These are phyloP conservation scores for Hyperopisus bebe DNA, from an alignment of 2,113 vertebrate genomes.

Conservation along the genomic window DNA sequence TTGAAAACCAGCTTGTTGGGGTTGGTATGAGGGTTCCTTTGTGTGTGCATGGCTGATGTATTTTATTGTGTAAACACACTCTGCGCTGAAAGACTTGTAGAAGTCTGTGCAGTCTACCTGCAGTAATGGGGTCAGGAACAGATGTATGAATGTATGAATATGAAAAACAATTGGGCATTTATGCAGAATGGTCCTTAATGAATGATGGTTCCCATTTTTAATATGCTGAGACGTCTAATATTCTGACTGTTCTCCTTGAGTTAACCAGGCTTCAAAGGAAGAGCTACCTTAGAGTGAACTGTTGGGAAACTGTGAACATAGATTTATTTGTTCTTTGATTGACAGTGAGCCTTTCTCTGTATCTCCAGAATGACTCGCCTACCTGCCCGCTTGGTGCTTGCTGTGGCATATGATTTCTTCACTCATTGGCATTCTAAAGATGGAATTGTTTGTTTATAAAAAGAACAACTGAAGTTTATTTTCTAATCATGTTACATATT, in stretches of 20 bases:
- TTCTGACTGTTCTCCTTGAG: constrained; percentile 49
- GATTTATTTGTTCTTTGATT: constrained; percentile 55
- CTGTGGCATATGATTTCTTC: not conserved
- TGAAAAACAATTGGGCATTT: constrained; percentile 50
- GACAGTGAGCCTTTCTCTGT: not conserved
- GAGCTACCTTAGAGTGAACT: constrained; percentile 17
- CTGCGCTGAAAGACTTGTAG: not conserved
- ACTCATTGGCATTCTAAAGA: not conserved
- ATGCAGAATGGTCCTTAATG: constrained; percentile 45
- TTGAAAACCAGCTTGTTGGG: not conserved
- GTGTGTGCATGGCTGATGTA: not conserved
- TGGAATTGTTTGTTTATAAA: not conserved
- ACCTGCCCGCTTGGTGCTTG: not conserved
- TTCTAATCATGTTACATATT: not conserved
- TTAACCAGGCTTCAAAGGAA: constrained; percentile 51
- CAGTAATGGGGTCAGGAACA: not conserved
- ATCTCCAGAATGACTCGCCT: not conserved
- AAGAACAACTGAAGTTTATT: not conserved
- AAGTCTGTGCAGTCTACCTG: not conserved
- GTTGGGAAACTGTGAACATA: constrained; percentile 50
- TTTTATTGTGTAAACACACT: not conserved
- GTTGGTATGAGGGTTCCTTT: not conserved
- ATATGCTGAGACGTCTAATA: constrained; percentile 39
- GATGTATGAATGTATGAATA: constrained; percentile 9
- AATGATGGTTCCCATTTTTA: constrained; percentile 56